These are phyloP conservation scores for Drosophila ambigua DNA, from an alignment of 1,140 invertebrate species.

Conservation along the genomic window DNA sequence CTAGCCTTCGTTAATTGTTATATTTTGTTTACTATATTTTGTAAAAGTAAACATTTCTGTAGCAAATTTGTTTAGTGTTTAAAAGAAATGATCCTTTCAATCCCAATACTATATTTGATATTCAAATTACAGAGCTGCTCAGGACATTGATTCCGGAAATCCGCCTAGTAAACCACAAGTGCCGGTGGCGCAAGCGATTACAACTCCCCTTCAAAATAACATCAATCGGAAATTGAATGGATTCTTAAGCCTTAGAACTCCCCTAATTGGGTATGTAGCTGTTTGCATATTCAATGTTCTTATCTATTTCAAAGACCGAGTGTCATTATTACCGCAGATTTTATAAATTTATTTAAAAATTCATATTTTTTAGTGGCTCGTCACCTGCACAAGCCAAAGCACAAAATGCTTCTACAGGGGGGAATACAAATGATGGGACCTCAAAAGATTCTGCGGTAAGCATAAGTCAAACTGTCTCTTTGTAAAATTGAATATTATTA, in stretches of 20 bases:
- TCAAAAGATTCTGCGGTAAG: constrained; percentile 72
- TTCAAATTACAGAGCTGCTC: constrained; percentile 49
- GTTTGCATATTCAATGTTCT: too few species aligned
- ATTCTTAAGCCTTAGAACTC: constrained; percentile 91
- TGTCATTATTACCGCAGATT: too few species aligned
- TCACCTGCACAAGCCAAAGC: constrained; percentile 88
- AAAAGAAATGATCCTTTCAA: too few species aligned
- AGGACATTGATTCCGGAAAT: constrained; percentile 66
- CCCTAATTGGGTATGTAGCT: constrained; percentile 88
- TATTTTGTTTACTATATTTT: not conserved
- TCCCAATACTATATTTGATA: too few species aligned
- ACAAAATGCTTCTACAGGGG: constrained; percentile 84
- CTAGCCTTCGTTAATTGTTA: too few species aligned
- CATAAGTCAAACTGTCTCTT: constrained; percentile 4
- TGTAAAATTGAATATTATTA: not conserved
- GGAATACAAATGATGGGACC: constrained; percentile 67
- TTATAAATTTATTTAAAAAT: not conserved
- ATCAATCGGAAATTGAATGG: constrained; percentile 87
- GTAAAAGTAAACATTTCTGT: not conserved
- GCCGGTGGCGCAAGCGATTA: constrained; percentile 51
- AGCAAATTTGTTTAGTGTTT: too few species aligned
- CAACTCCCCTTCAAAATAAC: constrained; percentile 77
- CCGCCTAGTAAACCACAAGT: constrained; percentile 63
- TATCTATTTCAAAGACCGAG: too few species aligned
- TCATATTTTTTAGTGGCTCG: constrained; percentile 30